These are phyloP conservation scores for Conopomorpha cramerella DNA, from an alignment of 1,140 invertebrate genomes.

Conservation along the genomic window DNA sequence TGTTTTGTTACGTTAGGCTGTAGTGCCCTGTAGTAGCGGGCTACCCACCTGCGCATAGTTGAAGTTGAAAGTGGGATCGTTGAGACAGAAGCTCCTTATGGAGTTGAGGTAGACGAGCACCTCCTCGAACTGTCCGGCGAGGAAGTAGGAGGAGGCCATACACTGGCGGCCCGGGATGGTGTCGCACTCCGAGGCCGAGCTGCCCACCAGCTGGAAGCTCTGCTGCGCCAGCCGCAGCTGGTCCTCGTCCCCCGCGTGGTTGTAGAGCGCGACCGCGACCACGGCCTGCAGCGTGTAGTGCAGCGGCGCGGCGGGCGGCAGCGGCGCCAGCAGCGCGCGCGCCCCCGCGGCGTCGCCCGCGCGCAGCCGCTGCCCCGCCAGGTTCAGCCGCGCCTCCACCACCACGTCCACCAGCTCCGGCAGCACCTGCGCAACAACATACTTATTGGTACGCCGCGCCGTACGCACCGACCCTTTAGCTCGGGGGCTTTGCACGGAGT, in stretches of 20 bases:
- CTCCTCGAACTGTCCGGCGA: slow-evolving; percentile 94
- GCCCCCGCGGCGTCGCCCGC: slow-evolving; percentile 91
- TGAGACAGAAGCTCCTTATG: slow-evolving; percentile 94
- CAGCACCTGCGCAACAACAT: slow-evolving; percentile 79
- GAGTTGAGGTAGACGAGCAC: slow-evolving; percentile 95
- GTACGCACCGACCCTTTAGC: too few relatives aligned
- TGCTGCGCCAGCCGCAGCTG: slow-evolving; percentile 94
- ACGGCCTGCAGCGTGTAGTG: slow-evolving; percentile 98
- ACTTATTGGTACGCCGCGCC: too few relatives aligned
- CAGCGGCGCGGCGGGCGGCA: slow-evolving; percentile 91
- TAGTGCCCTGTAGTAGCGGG: not conserved
- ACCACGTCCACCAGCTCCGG: slow-evolving; percentile 93
- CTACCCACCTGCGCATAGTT: slow-evolving; percentile 85
- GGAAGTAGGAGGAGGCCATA: slow-evolving; percentile 96
- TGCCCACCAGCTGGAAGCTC: slow-evolving; percentile 95
- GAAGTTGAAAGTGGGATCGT: slow-evolving; percentile 96
- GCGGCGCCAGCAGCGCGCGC: slow-evolving; percentile 86
- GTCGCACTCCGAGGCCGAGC: slow-evolving; percentile 94
- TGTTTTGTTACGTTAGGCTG: too few relatives aligned
- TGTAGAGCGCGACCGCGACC: slow-evolving; percentile 91
- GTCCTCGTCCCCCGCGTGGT: slow-evolving; percentile 88
- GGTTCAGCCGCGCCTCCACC: slow-evolving; percentile 91
- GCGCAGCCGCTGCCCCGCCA: slow-evolving; percentile 93
- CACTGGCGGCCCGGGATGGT: slow-evolving; percentile 93
- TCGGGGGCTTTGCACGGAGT: too few relatives aligned